Percentiles rank a stretch among this genome's conserved stretches.
These are phyloP conservation scores for Orchesella flavescens DNA, from an alignment of 2,888 invertebrate genomes.

Conservation along the genomic window DNA sequence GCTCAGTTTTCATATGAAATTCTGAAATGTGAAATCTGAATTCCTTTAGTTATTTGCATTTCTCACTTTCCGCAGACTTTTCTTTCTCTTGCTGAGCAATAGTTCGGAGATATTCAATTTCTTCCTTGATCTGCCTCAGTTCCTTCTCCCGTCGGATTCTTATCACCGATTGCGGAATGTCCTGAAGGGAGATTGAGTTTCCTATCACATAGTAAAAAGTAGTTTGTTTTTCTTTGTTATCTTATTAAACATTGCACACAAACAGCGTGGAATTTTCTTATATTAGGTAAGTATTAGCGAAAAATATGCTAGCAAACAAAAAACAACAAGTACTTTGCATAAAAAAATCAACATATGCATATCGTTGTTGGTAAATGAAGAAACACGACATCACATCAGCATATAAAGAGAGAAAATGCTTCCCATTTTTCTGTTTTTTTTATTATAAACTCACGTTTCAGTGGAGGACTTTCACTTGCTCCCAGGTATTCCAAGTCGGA, in stretches of 20 bases:
- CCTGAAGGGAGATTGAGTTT: conserved; percentile 68
- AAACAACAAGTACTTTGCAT: neutral
- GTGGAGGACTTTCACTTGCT: conserved; percentile 59
- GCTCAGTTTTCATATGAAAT: neutral
- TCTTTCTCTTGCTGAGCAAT: conserved; percentile 56
- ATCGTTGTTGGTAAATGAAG: too few relatives aligned
- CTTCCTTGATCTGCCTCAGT: conserved; percentile 63
- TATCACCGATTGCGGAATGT: conserved; percentile 67
- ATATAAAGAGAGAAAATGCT: too few relatives aligned
- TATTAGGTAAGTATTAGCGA: neutral
- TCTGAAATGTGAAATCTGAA: neutral
- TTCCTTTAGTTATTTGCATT: neutral
- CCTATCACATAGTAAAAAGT: conserved; percentile 26
- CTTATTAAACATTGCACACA: too few relatives aligned
- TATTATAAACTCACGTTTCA: conserved; percentile 56
- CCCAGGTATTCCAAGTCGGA: conserved; percentile 67
- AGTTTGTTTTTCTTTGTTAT: neutral
- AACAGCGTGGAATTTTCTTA: too few relatives aligned
- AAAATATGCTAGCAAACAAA: neutral
- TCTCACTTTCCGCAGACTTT: conserved; percentile 47
- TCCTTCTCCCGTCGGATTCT: conserved; percentile 65
- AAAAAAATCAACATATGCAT: too few relatives aligned
- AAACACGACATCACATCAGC: too few relatives aligned
- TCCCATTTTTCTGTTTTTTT: too few relatives aligned
- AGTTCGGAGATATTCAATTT: conserved; percentile 64